Conservation (phyloP, 2,888 invertebrate species). For the Cephus sareptanus region DNA sequence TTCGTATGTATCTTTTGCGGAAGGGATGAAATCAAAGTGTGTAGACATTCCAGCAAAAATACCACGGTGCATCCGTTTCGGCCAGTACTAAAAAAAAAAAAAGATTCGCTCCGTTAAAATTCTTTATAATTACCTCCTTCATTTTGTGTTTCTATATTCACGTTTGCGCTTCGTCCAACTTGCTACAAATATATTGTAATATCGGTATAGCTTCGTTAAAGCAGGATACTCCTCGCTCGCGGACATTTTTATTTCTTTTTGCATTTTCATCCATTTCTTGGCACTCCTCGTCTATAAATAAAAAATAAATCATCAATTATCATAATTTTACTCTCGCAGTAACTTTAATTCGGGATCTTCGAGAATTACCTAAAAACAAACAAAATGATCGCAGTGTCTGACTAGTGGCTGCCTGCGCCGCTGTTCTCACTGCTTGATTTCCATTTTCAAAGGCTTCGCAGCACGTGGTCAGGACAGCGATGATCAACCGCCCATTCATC, state of each 20-base stretch:
- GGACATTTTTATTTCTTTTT: conserved; percentile 60
- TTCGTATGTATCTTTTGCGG: conserved; percentile 86
- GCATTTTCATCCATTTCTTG: conserved; percentile 72
- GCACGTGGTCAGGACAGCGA: conserved; percentile 86
- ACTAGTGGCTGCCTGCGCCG: conserved; percentile 90
- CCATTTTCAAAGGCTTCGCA: conserved; percentile 85
- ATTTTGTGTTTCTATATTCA: conserved; percentile 60
- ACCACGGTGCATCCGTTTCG: conserved; percentile 75
- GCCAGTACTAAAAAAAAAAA: conserved; percentile 54
- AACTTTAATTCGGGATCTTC: background rate
- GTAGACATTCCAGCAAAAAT: conserved; percentile 87
- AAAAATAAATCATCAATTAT: background rate
- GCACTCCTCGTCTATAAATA: conserved; percentile 77
- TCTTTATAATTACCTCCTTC: background rate
- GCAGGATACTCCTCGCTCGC: conserved; percentile 80
- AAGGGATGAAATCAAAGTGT: conserved; percentile 85
- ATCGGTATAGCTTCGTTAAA: conserved; percentile 92
- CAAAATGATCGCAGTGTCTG: conserved; percentile 90
- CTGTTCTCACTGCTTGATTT: conserved; percentile 84
- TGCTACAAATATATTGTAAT: conserved; percentile 88
- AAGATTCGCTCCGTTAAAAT: conserved; percentile 7
- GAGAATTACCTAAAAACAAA: conserved; percentile 76
- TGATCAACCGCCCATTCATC: conserved; percentile 88
- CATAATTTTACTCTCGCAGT: background rate
- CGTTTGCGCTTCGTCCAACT: conserved; percentile 84